Base-by-base conservation (phyloP, 1,140 invertebrate species). In the Drosophila mauritiana region DNA sequence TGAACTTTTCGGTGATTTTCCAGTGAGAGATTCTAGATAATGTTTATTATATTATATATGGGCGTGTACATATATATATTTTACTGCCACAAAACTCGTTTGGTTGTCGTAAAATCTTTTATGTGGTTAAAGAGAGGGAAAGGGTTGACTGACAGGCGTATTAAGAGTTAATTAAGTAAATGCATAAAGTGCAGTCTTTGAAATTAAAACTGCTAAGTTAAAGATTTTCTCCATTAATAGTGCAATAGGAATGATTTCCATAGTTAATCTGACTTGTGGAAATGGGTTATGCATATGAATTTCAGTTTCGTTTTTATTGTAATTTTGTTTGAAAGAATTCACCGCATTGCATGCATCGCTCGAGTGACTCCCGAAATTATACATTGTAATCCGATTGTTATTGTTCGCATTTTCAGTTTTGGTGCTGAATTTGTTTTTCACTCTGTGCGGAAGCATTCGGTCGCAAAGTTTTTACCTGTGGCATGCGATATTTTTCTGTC, bases 391-490 rank as follows among this genome's bases (percentile, higher is more conserved):
- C 46, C 48, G 49, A 73, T 59, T 69, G 34, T 56, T 52, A 45
- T 76, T 83, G 56, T 65, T 84, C 39, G 37, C 49, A 53, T 42
- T 61, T 61, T 37, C 5, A 39, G 37, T 13, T 56, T 62, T 42
- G 20, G 48, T 48, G 37, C 15, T 42, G 54, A 53, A 36, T 58
- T 43, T 53, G 11, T 64, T 61, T 72, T 48, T 22, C 49, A 52
- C 36, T 65, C 49, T 67, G 64, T 49, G 51, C 82, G 78, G 82
- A 85, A 86, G 82, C 86, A 73, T 80, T 73, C 51, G 61, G 7
- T 65, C 40, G 49, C 63, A 56, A 46, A 81, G 62, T 65, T 67
- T 57, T 78, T 86, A 55, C 51, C 63, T 78, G 73, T 40, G 46
- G 46, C 73, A 68, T 84, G 57, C 57, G 43, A 68, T 65, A 79